Percentiles rank a stretch among this genome's conserved stretches.
Conservation (phyloP, 2,888 invertebrate species). For the Mythimna lalbum region DNA sequence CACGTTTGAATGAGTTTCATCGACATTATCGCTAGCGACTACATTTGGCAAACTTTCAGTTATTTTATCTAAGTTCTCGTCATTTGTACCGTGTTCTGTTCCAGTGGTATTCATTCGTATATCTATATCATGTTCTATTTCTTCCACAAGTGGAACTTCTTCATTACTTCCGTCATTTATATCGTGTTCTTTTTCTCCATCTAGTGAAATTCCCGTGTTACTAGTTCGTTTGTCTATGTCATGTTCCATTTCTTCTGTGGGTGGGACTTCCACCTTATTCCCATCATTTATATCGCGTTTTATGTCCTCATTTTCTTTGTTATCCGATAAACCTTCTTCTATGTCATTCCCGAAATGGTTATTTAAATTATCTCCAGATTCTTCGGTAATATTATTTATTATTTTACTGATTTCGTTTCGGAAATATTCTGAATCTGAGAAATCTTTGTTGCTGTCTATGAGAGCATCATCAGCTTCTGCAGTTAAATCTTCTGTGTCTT, state of each 20-base stretch:
- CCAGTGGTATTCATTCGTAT: not conserved
- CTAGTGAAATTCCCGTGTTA: not conserved
- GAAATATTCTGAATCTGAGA: conserved; percentile 45
- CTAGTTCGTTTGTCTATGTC: not conserved
- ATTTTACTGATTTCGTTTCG: conserved; percentile 60
- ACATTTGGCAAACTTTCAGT: not conserved
- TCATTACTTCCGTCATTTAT: conserved; percentile 1
- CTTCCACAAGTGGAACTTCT: not conserved
- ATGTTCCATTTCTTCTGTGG: not conserved
- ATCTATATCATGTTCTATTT: not conserved
- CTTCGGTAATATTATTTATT: conserved; percentile 32
- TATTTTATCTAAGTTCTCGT: conserved; percentile 10
- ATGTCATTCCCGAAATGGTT: conserved; percentile 5
- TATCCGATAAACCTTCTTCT: conserved; percentile 8
- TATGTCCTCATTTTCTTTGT: conserved; percentile 4
- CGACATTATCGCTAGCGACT: conserved; percentile 9
- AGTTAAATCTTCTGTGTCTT: not conserved
- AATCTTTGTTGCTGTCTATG: not conserved
- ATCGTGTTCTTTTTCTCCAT: not conserved
- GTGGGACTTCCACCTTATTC: not conserved
- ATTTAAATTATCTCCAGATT: conserved; percentile 8
- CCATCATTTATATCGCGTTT: not conserved
- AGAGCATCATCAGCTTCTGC: conserved; percentile 3
- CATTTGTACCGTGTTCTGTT: not conserved
- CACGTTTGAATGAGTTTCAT: conserved; percentile 52